Conservation (phyloP, 2,113 vertebrate species). For the Bothrops jararaca region DNA sequence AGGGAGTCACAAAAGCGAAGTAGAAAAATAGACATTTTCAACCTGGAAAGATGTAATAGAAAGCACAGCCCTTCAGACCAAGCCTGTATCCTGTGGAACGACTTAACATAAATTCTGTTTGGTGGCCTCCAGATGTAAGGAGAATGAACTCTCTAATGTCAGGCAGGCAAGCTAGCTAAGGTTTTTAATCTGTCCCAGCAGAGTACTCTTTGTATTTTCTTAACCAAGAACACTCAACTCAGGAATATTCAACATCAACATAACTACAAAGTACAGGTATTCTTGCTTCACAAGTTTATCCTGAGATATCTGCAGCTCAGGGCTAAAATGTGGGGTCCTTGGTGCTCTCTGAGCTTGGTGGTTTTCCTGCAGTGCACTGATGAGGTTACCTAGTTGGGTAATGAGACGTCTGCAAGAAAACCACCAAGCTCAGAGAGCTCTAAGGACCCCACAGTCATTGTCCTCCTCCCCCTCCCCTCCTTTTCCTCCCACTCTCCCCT, state of each 20-base stretch:
- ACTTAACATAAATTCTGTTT: background rate
- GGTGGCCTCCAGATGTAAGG: background rate
- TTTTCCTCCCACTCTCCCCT: no score
- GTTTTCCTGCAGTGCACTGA: no score
- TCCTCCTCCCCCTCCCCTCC: no score
- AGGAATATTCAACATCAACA: background rate
- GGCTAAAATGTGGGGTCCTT: background rate
- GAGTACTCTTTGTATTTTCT: background rate
- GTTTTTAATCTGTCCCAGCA: background rate
- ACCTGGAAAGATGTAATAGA: constrained; percentile 1
- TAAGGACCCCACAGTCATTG: no score
- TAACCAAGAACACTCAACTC: background rate
- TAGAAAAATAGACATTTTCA: constrained; percentile 11
- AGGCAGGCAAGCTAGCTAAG: background rate
- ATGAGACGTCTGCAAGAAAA: no score
- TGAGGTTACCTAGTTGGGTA: background rate
- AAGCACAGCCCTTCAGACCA: background rate
- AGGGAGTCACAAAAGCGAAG: background rate
- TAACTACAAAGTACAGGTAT: background rate
- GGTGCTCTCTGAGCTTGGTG: background rate
- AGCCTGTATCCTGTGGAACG: background rate
- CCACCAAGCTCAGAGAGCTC: no score
- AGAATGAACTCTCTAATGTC: background rate
- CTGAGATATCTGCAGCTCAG: background rate
- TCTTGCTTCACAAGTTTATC: background rate